Evolutionary conservation across 2,113 vertebrate genomes (phyloP).

Genomic region (Pleuronectes platessa): DNA sequence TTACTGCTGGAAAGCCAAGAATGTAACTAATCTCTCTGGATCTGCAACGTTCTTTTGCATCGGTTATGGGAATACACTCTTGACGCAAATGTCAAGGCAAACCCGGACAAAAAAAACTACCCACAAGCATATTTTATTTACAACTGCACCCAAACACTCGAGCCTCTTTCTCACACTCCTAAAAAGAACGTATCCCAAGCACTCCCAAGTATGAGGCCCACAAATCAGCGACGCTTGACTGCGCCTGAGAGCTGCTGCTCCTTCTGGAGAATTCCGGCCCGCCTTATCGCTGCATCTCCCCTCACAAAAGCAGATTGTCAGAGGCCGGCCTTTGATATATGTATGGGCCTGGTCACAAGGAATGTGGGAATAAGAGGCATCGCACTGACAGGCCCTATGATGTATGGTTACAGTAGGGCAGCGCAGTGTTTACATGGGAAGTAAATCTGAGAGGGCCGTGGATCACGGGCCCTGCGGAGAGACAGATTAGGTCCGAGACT

Average conservation of each 20-base stretch:
- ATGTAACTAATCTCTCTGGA: conserved; percentile 33
- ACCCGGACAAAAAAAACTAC: conserved; percentile 14
- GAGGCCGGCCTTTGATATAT: conserved; percentile 74
- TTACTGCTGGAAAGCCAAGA: conserved; percentile 24
- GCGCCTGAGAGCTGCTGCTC: conserved; percentile 49
- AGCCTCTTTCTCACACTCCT: conserved; percentile 36
- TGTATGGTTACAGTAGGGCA: conserved; percentile 54
- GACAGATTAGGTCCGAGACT: conserved; percentile 25
- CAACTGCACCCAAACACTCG: conserved; percentile 46
- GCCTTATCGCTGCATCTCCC: conserved; percentile 74
- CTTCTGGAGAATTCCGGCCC: conserved; percentile 62
- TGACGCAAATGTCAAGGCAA: conserved; percentile 27
- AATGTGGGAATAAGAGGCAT: conserved; percentile 78
- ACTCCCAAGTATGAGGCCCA: conserved; percentile 59
- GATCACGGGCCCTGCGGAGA: conserved; percentile 40
- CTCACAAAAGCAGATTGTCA: conserved; percentile 73
- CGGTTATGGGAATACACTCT: conserved; percentile 30
- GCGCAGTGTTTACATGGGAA: too few species aligned
- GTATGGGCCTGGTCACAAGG: conserved; percentile 69
- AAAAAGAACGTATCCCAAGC: conserved; percentile 33
- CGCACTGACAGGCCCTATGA: conserved; percentile 64
- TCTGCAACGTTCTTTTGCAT: conserved; percentile 14
- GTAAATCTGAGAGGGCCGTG: not conserved
- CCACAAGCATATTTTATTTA: conserved; percentile 57
- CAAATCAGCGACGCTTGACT: conserved; percentile 76